phyloP scores from a whole-genome alignment of 2,113 vertebrate genomes.

The Triplophysa tibetana region DNA sequence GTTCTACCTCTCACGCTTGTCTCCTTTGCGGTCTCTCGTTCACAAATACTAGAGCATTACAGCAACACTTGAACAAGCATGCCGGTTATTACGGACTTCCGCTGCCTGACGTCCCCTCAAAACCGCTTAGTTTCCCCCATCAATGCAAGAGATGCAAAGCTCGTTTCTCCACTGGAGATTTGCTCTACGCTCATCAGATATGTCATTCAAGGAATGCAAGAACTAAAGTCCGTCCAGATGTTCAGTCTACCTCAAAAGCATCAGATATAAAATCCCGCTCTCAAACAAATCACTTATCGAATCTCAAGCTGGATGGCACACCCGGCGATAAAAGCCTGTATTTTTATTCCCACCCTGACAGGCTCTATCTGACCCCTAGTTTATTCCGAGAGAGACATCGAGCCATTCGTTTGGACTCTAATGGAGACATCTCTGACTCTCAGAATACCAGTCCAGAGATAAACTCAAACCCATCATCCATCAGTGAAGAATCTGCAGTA shows the following conservation, averaged over 20 bases:
- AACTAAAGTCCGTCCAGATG: background rate
- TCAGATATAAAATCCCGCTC: background rate
- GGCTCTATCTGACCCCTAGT: conserved; percentile 47
- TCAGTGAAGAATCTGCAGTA: background rate
- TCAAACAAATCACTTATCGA: conserved; percentile 20
- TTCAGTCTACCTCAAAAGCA: conserved; percentile 14
- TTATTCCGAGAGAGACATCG: conserved; percentile 17
- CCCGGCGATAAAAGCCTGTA: conserved; percentile 49
- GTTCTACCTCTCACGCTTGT: conserved; percentile 38
- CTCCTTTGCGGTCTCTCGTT: conserved; percentile 47
- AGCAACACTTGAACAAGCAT: conserved; percentile 49
- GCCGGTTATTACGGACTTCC: background rate
- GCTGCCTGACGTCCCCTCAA: conserved; percentile 31
- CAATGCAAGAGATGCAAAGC: conserved; percentile 52
- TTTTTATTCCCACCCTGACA: conserved; percentile 58
- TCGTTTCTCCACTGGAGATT: conserved; percentile 55
- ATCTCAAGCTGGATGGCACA: conserved; percentile 33
- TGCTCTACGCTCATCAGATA: conserved; percentile 60
- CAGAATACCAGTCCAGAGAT: background rate
- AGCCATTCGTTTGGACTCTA: conserved; percentile 26
- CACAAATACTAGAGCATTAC: conserved; percentile 33
- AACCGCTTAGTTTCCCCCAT: conserved; percentile 50
- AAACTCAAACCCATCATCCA: background rate
- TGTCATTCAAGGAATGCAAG: conserved; percentile 45
- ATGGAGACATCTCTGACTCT: background rate